phyloP scores from a whole-genome alignment of 2,888 invertebrate genomes.

The Himalopsyche tibetana region DNA sequence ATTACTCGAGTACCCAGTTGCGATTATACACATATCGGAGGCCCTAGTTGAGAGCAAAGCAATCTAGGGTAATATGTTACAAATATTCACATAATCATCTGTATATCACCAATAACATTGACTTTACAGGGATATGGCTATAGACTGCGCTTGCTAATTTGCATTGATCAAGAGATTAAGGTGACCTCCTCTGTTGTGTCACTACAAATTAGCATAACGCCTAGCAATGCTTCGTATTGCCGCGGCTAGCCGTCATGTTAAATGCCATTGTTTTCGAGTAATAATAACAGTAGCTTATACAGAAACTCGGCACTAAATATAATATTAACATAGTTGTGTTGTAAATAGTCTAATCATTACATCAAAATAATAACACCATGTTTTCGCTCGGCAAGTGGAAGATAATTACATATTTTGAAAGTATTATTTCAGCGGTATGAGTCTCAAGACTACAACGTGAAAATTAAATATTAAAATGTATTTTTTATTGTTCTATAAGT shows the following conservation, averaged over 20 bases:
- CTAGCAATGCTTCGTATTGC: neutral
- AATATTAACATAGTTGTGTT: too few species aligned
- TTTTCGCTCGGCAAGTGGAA: too few species aligned
- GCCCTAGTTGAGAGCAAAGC: too few species aligned
- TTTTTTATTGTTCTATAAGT: too few species aligned
- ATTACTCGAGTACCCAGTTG: too few species aligned
- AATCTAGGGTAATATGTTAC: neutral
- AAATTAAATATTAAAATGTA: too few species aligned
- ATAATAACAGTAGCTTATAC: constrained; percentile 3
- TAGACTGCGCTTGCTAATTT: constrained; percentile 50
- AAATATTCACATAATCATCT: neutral
- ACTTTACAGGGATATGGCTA: constrained; percentile 32
- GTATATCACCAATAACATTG: constrained; percentile 23
- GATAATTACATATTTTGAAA: too few species aligned
- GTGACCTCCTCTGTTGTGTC: constrained; percentile 58
- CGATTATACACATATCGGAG: too few species aligned
- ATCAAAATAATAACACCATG: too few species aligned
- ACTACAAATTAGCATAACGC: constrained; percentile 59
- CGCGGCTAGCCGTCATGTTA: neutral
- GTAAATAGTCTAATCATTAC: too few species aligned
- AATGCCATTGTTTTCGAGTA: constrained; percentile 10
- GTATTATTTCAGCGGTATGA: too few species aligned
- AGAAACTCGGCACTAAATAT: neutral
- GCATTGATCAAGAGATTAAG: constrained; percentile 61
- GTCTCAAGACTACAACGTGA: too few species aligned